A percentile compares a stretch with the other conserved stretches of the same genome.
Conservation (phyloP, 2,888 invertebrate genomes). For the Agrochola litura region DNA sequence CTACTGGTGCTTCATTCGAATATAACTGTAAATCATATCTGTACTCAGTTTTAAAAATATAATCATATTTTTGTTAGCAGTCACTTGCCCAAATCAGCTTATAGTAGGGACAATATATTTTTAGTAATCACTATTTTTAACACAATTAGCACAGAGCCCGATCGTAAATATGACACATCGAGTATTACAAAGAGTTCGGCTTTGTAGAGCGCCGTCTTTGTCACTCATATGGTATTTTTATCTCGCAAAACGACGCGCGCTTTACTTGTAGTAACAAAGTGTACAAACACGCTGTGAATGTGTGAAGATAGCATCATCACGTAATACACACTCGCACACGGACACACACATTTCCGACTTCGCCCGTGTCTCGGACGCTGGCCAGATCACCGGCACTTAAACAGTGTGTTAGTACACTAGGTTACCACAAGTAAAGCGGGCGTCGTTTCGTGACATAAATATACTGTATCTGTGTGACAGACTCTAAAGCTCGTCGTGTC, state of each 20-base stretch:
- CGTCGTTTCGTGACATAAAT: background rate
- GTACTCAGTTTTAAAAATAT: background rate
- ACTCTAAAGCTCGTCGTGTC: background rate
- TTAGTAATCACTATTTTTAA: slow-evolving; percentile 16
- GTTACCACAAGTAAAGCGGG: background rate
- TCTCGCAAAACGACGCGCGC: background rate
- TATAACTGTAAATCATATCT: slow-evolving; percentile 3
- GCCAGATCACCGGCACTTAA: too few relatives aligned
- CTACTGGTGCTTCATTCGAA: background rate
- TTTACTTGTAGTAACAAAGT: background rate
- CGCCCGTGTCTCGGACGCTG: too few relatives aligned
- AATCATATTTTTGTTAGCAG: slow-evolving; percentile 19
- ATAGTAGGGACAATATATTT: slow-evolving; percentile 17
- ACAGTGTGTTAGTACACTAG: too few relatives aligned
- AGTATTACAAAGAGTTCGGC: background rate
- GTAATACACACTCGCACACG: too few relatives aligned
- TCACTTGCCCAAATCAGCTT: slow-evolving; percentile 43
- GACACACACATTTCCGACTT: too few relatives aligned
- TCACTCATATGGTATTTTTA: background rate
- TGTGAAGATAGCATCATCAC: background rate
- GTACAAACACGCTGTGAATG: background rate
- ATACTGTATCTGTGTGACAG: background rate
- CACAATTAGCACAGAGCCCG: background rate
- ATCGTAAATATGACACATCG: background rate
- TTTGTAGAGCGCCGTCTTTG: too few relatives aligned